Evolutionary conservation across 1,140 invertebrate genomes (phyloP), one percentile per base, ranked within the genome.

Genomic region (Zaprionus ghesquierei): DNA sequence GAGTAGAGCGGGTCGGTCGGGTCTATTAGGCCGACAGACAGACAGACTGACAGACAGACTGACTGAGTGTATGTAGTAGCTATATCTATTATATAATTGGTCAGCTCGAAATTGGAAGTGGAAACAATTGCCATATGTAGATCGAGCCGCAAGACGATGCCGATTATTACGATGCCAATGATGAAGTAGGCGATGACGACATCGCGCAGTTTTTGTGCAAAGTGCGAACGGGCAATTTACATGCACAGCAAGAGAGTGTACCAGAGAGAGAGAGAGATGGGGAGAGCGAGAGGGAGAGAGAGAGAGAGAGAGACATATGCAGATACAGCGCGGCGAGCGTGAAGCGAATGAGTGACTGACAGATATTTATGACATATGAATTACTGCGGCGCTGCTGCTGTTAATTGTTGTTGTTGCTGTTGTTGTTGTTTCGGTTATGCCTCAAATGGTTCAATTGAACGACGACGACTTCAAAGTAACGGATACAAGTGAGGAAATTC

Each of bases 341-440:
- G 59, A 60, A 74, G 33, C 73, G 81, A 87, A 55, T 73, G 79
- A 87, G 59, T 76, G 79, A 87, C 75, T 66, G 75, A 81, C 61
- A 80, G 75, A 71, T 77, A 87, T 87, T 89, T 87, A 87, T 87
- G 82, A 89, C 84, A 87, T 82, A 89, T 89, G 82, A 86, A 87
- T 84, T 82, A 82, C 76, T 76, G 77, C 49, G 70, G 3, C 10
- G 31, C 9, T 2, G n/a, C 35, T 35, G 35, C 35, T 38, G 58
- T 70, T 69, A 79, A 81, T 82, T 87, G 85, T 79, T 87, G 68
- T 44, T 64, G 29, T 10, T 59, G 23, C 12, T 46, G 59, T 12
- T 53, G 46, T 31, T 72, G 41, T 46, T 68, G 69, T 68, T 27
- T 18, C 20, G 23, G 38, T 79, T 74, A 76, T 81, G 74, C 71